These are phyloP conservation scores for Trichomycterus rosablanca DNA, from an alignment of 2,113 vertebrate species.

Conservation along the genomic window DNA sequence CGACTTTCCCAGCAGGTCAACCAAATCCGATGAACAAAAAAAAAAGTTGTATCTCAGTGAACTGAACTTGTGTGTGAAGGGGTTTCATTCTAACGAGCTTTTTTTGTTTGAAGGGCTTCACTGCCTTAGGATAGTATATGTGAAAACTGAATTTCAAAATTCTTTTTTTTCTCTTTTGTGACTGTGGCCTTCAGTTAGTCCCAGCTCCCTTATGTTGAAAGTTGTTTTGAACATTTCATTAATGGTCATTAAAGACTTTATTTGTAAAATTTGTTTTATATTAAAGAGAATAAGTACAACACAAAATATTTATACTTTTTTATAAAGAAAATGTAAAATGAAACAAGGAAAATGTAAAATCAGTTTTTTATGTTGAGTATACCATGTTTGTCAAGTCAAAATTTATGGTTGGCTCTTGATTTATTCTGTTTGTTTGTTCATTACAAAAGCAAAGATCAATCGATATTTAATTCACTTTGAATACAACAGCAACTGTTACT, in stretches of 20 bases:
- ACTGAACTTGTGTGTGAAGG: conserved; percentile 42
- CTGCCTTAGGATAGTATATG: conserved; percentile 36
- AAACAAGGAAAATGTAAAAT: conserved; percentile 55
- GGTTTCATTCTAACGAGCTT: conserved; percentile 53
- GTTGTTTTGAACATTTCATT: conserved; percentile 54
- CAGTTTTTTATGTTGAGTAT: conserved; percentile 68
- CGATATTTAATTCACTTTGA: conserved; percentile 70
- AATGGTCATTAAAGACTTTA: conserved; percentile 52
- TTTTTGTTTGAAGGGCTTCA: conserved; percentile 45
- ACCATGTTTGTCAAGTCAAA: conserved; percentile 46
- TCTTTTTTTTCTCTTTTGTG: conserved; percentile 31
- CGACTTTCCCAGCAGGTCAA: conserved; percentile 52
- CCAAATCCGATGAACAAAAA: conserved; percentile 51
- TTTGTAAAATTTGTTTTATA: conserved; percentile 71
- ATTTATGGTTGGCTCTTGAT: conserved; percentile 58
- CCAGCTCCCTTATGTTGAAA: conserved; percentile 27
- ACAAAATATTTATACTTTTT: conserved; percentile 76
- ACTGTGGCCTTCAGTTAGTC: conserved; percentile 39
- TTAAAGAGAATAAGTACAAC: conserved; percentile 62
- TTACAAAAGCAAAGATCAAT: conserved; percentile 58
- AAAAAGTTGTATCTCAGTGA: conserved; percentile 37
- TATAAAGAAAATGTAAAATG: conserved; percentile 64
- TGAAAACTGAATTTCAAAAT: conserved; percentile 32
- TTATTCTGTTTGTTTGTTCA: conserved; percentile 58
- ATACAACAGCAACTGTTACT: conserved; percentile 49